Conservation (phyloP, 2,888 invertebrate genomes). For the Willowsia nigromaculata region DNA sequence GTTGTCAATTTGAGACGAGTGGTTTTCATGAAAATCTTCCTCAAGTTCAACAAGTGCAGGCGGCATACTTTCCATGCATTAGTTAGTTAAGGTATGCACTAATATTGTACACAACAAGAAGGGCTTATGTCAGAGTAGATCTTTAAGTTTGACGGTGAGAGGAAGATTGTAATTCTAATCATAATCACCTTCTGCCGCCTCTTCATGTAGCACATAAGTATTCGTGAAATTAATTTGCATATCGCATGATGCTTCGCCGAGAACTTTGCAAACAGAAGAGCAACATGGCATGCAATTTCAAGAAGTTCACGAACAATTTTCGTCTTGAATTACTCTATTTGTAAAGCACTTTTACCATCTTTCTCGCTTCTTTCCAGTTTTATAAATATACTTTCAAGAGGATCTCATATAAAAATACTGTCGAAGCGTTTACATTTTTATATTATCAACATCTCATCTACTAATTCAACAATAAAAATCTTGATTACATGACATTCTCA, state of each 20-base stretch:
- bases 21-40: conserved; percentile 28
- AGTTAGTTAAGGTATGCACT: neutral
- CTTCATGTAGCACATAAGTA: neutral
- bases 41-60: conserved; percentile 47
- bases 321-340: conserved; percentile 18
- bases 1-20: conserved; percentile 49
- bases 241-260: conserved; percentile 57
- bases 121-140: neutral
- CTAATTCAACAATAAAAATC: neutral
- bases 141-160: neutral
- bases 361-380: neutral
- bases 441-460: too few species aligned
- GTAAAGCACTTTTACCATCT: neutral
- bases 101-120: neutral
- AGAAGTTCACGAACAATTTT: neutral
- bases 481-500: conserved; percentile 44
- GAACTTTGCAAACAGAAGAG: neutral
- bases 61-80: too few species aligned
- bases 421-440: neutral
- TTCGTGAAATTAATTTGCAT: conserved; percentile 51
- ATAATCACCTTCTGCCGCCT: neutral
- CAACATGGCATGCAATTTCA: neutral
- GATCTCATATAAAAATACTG: neutral
- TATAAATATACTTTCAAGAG: neutral
- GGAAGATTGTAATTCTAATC: neutral